Percentiles rank a stretch among this genome's conserved stretches.
phyloP scores from a whole-genome alignment of 2,888 invertebrate species.

The Drosophila antonietae region DNA sequence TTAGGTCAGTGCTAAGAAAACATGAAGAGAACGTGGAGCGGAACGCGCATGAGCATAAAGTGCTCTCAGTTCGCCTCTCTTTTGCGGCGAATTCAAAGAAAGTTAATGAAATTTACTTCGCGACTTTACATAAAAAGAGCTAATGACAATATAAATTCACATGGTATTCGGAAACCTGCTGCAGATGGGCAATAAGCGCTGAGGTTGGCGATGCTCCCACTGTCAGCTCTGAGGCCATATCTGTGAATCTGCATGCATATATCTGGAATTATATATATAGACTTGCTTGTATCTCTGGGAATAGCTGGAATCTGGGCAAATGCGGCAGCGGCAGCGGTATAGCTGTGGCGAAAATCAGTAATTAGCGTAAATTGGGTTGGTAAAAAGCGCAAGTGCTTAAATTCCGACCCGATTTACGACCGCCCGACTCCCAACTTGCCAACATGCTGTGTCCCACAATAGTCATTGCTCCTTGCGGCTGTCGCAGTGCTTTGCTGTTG shows the following conservation, averaged over 20 bases:
- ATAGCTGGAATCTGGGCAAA: slow-evolving; percentile 24
- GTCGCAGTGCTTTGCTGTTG: slow-evolving; percentile 18
- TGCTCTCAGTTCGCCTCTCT: slow-evolving; percentile 5
- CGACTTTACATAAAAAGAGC: slow-evolving; percentile 64
- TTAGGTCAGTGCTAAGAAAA: slow-evolving; percentile 61
- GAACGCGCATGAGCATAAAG: slow-evolving; percentile 53
- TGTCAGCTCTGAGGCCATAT: slow-evolving; percentile 5
- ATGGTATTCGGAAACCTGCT: slow-evolving; percentile 48
- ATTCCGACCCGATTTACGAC: slow-evolving; percentile 41
- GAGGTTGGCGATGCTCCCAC: slow-evolving; percentile 36
- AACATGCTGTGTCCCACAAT: slow-evolving; percentile 31
- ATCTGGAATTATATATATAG: slow-evolving; percentile 1
- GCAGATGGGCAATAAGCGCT: slow-evolving; percentile 61
- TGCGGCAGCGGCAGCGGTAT: slow-evolving; percentile 42
- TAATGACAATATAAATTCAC: slow-evolving; percentile 76
- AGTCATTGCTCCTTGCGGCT: slow-evolving; percentile 54
- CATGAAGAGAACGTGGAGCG: slow-evolving; percentile 1
- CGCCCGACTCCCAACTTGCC: slow-evolving; percentile 3
- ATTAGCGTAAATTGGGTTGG: slow-evolving; percentile 79
- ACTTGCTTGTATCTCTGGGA: slow-evolving; percentile 30
- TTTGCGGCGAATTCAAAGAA: slow-evolving; percentile 61
- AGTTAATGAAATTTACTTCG: slow-evolving; percentile 66
- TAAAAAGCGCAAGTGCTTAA: slow-evolving; percentile 74
- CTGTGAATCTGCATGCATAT: neutral
- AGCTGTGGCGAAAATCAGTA: slow-evolving; percentile 72